These are phyloP conservation scores for Pempheris klunzingeri DNA, from an alignment of 2,797 vertebrate genomes.

Conservation along the genomic window DNA sequence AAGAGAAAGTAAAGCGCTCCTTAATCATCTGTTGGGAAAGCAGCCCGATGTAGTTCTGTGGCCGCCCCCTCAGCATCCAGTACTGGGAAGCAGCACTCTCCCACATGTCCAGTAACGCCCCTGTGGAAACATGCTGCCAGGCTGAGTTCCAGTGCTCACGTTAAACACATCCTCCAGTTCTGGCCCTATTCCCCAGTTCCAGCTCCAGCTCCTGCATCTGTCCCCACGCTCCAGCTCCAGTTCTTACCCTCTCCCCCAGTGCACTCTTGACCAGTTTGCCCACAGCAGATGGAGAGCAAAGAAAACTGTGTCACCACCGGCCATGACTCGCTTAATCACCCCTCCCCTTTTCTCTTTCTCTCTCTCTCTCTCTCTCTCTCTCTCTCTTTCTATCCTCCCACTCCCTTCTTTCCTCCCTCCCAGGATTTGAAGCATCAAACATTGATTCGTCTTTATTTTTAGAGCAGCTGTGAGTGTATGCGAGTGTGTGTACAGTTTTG, in stretches of 20 bases:
- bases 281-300: slow-evolving; percentile 76
- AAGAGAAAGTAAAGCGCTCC: background rate
- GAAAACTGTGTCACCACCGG: slow-evolving; percentile 82
- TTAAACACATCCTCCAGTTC: slow-evolving; percentile 22
- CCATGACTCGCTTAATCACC: slow-evolving; percentile 71
- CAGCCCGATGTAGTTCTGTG: slow-evolving; percentile 27
- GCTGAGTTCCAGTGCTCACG: slow-evolving; percentile 33
- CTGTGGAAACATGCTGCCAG: slow-evolving; percentile 44
- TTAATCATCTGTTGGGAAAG: slow-evolving; percentile 22
- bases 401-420: slow-evolving; percentile 65
- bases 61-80: slow-evolving; percentile 34
- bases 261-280: slow-evolving; percentile 75
- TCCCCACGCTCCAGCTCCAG: slow-evolving; percentile 42
- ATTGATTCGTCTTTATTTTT: slow-evolving; percentile 79
- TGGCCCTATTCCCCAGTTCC: slow-evolving; percentile 28
- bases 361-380: slow-evolving; percentile 30
- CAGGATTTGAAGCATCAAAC: slow-evolving; percentile 73
- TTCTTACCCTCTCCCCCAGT: slow-evolving; percentile 70
- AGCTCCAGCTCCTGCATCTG: slow-evolving; percentile 36
- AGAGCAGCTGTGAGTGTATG: slow-evolving; percentile 64
- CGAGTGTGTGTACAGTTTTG: slow-evolving; percentile 23
- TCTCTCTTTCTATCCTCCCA: slow-evolving; percentile 58
- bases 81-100: slow-evolving; percentile 16
- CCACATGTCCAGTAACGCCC: slow-evolving; percentile 12
- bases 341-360: slow-evolving; percentile 61